Conservation (phyloP, 2,797 vertebrate species). For the Pipistrellus pipistrellus region DNA sequence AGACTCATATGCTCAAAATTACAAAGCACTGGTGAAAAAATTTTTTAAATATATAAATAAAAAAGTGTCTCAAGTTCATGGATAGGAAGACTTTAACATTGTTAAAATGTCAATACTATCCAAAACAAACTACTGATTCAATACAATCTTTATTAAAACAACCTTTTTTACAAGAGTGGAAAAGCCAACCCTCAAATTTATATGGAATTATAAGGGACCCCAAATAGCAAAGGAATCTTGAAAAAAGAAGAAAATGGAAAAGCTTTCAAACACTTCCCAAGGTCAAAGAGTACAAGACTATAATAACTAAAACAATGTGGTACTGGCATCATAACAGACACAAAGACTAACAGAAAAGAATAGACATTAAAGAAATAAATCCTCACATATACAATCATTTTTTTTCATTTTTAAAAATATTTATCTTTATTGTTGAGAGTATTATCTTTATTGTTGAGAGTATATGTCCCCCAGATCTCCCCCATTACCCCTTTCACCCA, state of each 20-base stretch:
- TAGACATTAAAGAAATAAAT: background rate
- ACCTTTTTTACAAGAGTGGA: background rate
- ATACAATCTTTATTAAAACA: background rate
- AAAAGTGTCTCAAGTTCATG: background rate
- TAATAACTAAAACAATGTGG: background rate
- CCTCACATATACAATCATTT: background rate
- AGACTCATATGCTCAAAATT: background rate
- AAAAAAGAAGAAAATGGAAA: background rate
- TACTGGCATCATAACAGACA: background rate
- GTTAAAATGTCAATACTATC: background rate
- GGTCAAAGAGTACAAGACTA: background rate
- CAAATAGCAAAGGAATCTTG: background rate
- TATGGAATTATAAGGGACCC: background rate
- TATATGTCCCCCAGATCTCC: no score
- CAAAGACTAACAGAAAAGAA: background rate
- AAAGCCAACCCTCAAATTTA: background rate
- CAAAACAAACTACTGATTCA: slow-evolving; percentile 3
- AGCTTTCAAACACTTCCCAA: background rate
- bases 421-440: no score
- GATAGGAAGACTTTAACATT: background rate
- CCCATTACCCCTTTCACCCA: no score
- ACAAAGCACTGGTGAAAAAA: background rate
- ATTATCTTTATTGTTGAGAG: no score
- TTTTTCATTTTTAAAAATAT: background rate
- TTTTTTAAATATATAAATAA: background rate